phyloP scores from a whole-genome alignment of 2,888 invertebrate species.

The Odontocerum albicorne region DNA sequence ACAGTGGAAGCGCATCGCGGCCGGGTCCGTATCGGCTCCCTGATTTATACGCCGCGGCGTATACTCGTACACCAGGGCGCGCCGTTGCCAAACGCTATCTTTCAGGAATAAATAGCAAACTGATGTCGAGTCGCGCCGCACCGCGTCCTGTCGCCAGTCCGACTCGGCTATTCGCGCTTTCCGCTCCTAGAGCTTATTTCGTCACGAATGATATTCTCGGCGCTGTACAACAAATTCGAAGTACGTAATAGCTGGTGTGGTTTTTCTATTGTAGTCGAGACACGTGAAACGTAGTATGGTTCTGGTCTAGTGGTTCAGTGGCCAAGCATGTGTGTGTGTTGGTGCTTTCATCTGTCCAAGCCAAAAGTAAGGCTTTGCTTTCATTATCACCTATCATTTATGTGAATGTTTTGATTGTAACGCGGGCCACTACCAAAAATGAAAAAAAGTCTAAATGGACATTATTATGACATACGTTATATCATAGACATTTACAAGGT shows the following conservation, averaged over 20 bases:
- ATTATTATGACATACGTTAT: no score
- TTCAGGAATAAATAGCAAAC: background rate
- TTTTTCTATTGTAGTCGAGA: slow-evolving; percentile 28
- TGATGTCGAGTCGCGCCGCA: background rate
- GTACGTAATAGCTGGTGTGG: slow-evolving; percentile 25
- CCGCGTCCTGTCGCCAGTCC: slow-evolving; percentile 7
- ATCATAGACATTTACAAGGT: no score
- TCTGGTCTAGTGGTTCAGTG: slow-evolving; percentile 14
- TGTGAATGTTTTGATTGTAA: no score
- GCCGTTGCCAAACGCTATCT: slow-evolving; percentile 21
- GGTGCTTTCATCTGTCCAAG: slow-evolving; percentile 35
- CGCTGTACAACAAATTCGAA: slow-evolving; percentile 34
- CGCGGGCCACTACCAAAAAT: no score
- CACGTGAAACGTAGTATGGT: slow-evolving; percentile 15
- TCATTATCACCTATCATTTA: background rate
- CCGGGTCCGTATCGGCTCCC: no score
- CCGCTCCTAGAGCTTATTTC: background rate
- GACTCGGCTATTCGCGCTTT: slow-evolving; percentile 13
- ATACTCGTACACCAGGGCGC: background rate
- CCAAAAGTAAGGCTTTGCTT: slow-evolving; percentile 35
- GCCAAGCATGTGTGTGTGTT: slow-evolving; percentile 35
- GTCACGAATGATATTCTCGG: slow-evolving; percentile 32
- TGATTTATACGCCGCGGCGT: background rate
- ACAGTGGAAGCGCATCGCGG: no score
- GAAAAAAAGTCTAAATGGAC: no score